Evolutionary conservation across 2,113 vertebrate genomes (phyloP).

Genomic region (Orycteropus afer): DNA sequence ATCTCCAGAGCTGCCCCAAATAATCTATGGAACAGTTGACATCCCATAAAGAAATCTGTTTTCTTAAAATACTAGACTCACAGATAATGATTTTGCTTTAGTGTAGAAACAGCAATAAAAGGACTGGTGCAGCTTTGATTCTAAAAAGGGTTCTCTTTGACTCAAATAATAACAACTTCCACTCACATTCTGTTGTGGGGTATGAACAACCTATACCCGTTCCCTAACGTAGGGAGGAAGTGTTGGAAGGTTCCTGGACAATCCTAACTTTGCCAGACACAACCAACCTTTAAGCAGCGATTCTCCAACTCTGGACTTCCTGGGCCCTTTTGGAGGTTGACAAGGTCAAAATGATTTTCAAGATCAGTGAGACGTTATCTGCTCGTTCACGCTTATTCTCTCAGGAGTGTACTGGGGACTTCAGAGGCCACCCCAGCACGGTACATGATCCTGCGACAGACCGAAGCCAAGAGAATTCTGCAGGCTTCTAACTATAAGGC

Average conservation of each 20-base stretch:
- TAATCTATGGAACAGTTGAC: background rate
- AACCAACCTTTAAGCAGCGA: background rate
- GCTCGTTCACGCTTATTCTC: background rate
- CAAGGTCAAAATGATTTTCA: too few relatives aligned
- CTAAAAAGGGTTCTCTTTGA: background rate
- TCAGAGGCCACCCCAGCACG: background rate
- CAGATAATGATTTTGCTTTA: background rate
- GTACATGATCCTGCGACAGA: background rate
- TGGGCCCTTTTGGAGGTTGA: too few relatives aligned
- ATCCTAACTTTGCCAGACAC: slow-evolving; percentile 12
- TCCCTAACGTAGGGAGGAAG: background rate
- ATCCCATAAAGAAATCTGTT: background rate
- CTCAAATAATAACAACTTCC: background rate
- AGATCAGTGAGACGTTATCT: background rate
- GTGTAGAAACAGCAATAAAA: background rate
- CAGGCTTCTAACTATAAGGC: background rate
- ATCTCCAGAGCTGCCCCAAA: background rate
- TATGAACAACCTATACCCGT: background rate
- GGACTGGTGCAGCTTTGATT: slow-evolving; percentile 1
- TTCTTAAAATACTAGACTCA: slow-evolving; percentile 1
- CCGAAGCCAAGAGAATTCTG: background rate
- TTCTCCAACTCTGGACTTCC: background rate
- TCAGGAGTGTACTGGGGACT: background rate
- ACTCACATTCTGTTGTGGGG: background rate
- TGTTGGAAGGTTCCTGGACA: background rate